Evolutionary conservation across 1,140 invertebrate species (phyloP).

Genomic region (Dreissena polymorpha): DNA sequence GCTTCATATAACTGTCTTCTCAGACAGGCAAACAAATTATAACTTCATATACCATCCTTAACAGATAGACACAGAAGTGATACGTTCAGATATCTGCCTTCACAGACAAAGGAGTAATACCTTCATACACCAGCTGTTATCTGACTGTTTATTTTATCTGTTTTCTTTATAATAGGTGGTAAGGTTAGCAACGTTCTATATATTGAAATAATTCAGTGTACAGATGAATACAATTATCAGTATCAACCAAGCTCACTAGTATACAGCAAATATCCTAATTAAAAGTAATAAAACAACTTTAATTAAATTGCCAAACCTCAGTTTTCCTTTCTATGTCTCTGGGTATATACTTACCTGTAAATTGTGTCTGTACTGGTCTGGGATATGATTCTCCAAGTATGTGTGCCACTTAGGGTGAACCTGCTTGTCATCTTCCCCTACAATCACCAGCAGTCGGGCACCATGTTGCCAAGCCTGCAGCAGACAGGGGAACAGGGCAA

Average conservation of each 20-base stretch:
- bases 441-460: constrained; percentile 55
- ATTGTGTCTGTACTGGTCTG: constrained; percentile 44
- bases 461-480: constrained; percentile 52
- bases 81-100: too few species aligned
- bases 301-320: not conserved
- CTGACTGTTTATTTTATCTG: too few species aligned
- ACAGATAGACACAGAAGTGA: too few species aligned
- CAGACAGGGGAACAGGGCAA: too few species aligned
- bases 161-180: too few species aligned
- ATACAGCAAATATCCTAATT: not conserved
- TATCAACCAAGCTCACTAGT: not conserved
- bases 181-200: too few species aligned
- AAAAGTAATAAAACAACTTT: not conserved
- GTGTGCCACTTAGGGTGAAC: constrained; percentile 29
- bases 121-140: too few species aligned
- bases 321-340: not conserved
- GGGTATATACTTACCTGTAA: constrained; percentile 32
- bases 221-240: not conserved
- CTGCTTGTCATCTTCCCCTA: constrained; percentile 58
- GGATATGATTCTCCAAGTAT: constrained; percentile 33
- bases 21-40: too few species aligned
- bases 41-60: too few species aligned
- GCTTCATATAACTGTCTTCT: too few species aligned
- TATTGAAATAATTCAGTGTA: too few species aligned
- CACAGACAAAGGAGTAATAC: too few species aligned